phyloP scores from a whole-genome alignment of 2,888 invertebrate species.

The Brachylomia viminalis region DNA sequence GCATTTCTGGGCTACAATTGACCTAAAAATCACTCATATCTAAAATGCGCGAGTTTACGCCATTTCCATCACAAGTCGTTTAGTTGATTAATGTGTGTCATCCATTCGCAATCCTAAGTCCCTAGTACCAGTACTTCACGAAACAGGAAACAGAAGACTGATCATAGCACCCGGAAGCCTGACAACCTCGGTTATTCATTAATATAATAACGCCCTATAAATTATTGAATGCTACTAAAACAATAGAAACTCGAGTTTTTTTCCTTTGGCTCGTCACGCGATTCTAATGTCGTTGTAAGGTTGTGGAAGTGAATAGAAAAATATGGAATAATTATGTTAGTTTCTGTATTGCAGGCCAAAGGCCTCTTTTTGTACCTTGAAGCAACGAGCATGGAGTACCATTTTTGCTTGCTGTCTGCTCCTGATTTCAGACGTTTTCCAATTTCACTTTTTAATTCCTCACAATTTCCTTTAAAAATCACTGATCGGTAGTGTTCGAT shows the following conservation, averaged over 20 bases:
- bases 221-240: conserved; percentile 57
- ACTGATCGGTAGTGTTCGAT: no score
- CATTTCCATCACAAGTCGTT: not conserved
- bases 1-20: no score
- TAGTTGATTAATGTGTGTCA: not conserved
- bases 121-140: conserved; percentile 47
- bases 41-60: not conserved
- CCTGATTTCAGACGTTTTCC: not conserved
- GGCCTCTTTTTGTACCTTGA: not conserved
- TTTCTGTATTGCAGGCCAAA: not conserved
- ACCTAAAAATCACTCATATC: no score
- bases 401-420: not conserved
- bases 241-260: conserved; percentile 63
- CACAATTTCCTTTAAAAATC: not conserved
- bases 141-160: conserved; percentile 44
- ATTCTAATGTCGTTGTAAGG: conserved; percentile 43
- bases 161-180: conserved; percentile 60
- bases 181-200: conserved; percentile 44
- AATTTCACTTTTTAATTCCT: not conserved
- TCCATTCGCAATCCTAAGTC: conserved; percentile 1
- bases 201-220: conserved; percentile 57
- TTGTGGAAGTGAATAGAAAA: conserved; percentile 47
- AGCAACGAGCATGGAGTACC: not conserved
- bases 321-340: conserved; percentile 20
- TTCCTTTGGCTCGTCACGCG: conserved; percentile 57